phyloP scores from a whole-genome alignment of 2,888 invertebrate genomes.

The Caenorhabditis angaria region DNA sequence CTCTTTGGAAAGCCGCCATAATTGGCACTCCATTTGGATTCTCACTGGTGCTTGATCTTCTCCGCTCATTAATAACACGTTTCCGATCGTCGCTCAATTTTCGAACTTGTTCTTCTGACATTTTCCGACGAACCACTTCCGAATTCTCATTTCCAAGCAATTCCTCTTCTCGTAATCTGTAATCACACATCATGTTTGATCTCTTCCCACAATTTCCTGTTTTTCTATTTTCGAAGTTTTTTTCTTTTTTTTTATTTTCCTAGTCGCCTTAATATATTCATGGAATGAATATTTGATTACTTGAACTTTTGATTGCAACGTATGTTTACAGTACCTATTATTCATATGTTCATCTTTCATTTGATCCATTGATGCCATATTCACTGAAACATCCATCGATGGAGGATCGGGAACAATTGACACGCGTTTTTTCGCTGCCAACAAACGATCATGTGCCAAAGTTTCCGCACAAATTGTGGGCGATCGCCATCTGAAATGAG shows the following conservation, averaged over 20 bases:
- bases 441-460: constrained; percentile 54
- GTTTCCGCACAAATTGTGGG: constrained; percentile 64
- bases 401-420: constrained; percentile 63
- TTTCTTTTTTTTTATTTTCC: neutral
- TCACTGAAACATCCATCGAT: constrained; percentile 58
- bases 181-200: too few species aligned
- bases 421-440: constrained; percentile 59
- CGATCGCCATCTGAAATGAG: constrained; percentile 53
- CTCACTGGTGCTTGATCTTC: constrained; percentile 46
- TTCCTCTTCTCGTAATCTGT: constrained; percentile 47
- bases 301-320: neutral
- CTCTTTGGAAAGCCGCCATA: constrained; percentile 60
- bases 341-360: constrained; percentile 58
- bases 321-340: constrained; percentile 39
- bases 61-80: constrained; percentile 38
- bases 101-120: constrained; percentile 49
- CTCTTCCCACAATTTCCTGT: too few species aligned
- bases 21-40: constrained; percentile 60
- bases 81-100: constrained; percentile 50
- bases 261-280: neutral
- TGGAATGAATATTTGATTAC: neutral
- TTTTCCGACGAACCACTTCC: constrained; percentile 32
- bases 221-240: too few species aligned
- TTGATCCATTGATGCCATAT: constrained; percentile 50
- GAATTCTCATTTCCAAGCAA: constrained; percentile 18